Base-by-base conservation (phyloP, 2,113 vertebrate genomes). In the Cyphomyrus discorhynchus region DNA sequence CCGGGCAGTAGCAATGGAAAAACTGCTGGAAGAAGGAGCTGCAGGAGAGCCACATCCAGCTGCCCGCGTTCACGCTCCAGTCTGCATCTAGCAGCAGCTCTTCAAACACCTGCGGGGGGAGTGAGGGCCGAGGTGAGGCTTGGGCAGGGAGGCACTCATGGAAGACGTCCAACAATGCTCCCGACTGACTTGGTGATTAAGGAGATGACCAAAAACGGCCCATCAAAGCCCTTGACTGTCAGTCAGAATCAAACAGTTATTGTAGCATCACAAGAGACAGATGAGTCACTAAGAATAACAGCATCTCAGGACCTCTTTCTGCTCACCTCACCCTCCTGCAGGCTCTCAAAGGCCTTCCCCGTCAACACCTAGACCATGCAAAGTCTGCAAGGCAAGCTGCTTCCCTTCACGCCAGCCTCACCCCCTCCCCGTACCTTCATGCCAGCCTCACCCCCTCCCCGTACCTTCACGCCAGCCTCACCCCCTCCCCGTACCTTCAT, bases 11-110 rank as follows among this genome's bases (percentile, higher is more conserved):
- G 88, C 93, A 94, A 89, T 94, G 92, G 88, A 94, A 94, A 86
- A 94, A 94, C 92, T 94, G 93, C 88, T 94, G 93, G 80, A 94
- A 94, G 90, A 94, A 94, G 27, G 93, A 94, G 87, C 93, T 93
- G 89, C 92, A 94, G 89, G 93, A 94, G 42, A 93, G 92, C 42
- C 92, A 91, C 93, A 94, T 93, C 93, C 92, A 94, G 90, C 93
- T 94, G 53, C 93, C 93, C 0, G 92, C 93, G 45, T 94, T 94
- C 85, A 94, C 92, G 11, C 93, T 94, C 93, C 93, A 94, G 91
- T 94, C 93, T 0, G 93, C 92, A 39, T 94, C 93, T 89, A 94
- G 77, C 39, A 94, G 88, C 21, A 94, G 89, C 91, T 94, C 93
- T 87, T 94, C 93, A 89, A 94, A 94, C 46, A 94, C 93, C 93